Base-by-base conservation (phyloP, 2,113 vertebrate genomes). In the Phainopepla nitens region DNA sequence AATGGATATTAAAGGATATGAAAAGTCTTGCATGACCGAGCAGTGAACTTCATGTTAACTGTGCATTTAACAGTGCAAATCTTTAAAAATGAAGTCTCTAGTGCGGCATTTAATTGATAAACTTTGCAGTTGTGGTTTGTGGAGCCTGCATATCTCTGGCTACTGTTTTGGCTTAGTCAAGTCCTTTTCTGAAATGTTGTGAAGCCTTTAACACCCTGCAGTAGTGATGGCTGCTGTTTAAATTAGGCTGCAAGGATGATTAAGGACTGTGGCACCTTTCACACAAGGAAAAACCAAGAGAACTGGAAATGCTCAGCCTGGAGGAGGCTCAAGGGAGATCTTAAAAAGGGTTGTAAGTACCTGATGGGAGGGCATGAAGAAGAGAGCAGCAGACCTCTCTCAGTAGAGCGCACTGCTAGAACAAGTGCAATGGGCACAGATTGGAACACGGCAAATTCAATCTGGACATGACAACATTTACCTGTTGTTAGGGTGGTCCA, bases 1-100 rank as follows among this genome's bases (percentile, higher is more conserved):
- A 90, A 81, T 53, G 82, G 93, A 54, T 96, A 94, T 93, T 87
- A 93, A 93, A 95, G 89, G 89, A 79, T 93, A 71, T 96, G 82
- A 86, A 88, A 95, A 90, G 41, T 82, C 70, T 81, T 96, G 71
- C 81, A 8, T 96, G 95, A 94, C 83, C 10, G 18, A 89, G 80
- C 47, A 18, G 49, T 96, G 89, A 96, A 93, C 91, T 96, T 96
- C 42, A 54, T 14, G 13, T 83, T 95, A 87, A 89, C 29, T 56
- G 20, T 87, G 35, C 42, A 44, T 94, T 97, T 87, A 87, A 42
- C 62, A 60, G n/a, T 89, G 53, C 31, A 81, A 20, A 82, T 94
- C 86, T 93, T 93, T 71, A 75, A 62, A 89, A 87, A 20, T 31
- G 12, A 73, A 90, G 27, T 85, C 39, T 90, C 62, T 94, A 49